Evolutionary conservation across 2,888 invertebrate species (phyloP).

Genomic region (Asteroscopus sphinx): DNA sequence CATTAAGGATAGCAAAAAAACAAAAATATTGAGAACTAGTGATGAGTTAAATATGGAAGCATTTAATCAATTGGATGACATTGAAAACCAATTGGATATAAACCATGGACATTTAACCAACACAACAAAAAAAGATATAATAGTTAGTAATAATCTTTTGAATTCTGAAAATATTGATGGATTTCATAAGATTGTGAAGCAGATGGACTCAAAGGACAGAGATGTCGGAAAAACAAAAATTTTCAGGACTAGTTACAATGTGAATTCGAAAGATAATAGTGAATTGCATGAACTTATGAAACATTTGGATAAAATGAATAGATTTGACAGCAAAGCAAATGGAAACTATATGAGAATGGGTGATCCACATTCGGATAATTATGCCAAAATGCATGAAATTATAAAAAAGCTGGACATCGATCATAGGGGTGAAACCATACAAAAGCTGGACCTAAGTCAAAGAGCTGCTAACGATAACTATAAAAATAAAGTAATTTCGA

Average conservation of each 20-base stretch:
- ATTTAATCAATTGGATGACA: neutral
- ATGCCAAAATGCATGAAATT: neutral
- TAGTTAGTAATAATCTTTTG: too few relatives aligned
- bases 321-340: neutral
- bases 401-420: neutral
- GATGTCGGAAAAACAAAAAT: neutral
- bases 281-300: neutral
- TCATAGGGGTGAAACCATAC: neutral
- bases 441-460: neutral
- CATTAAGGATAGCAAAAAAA: neutral
- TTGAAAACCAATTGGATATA: too few relatives aligned
- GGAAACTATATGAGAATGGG: neutral
- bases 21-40: neutral
- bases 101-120: too few relatives aligned
- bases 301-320: neutral
- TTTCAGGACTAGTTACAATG: neutral
- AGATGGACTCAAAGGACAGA: too few relatives aligned
- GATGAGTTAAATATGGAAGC: neutral
- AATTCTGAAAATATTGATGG: too few relatives aligned
- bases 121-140: too few relatives aligned
- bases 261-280: neutral
- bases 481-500: too few relatives aligned
- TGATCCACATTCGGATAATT: neutral
- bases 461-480: neutral
- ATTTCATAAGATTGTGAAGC: too few relatives aligned